Percentiles rank a stretch among this genome's conserved stretches.
phyloP scores from a whole-genome alignment of 1,140 invertebrate species.

The Aleiodes sp. region DNA sequence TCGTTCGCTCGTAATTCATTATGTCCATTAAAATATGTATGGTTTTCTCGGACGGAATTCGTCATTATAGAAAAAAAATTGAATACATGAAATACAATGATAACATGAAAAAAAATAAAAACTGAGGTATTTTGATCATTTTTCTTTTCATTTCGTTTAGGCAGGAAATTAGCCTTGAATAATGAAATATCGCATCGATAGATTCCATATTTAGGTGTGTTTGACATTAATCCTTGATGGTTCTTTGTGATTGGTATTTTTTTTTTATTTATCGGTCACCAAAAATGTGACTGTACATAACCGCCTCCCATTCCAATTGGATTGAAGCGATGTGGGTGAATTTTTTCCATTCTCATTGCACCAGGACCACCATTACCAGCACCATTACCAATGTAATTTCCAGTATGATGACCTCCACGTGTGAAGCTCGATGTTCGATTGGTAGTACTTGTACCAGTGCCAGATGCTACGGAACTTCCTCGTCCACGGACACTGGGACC shows the following conservation, averaged over 20 bases:
- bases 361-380: constrained; percentile 57
- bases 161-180: too few relatives aligned
- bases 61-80: background rate
- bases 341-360: constrained; percentile 65
- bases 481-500: constrained; percentile 48
- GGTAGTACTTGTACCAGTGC: constrained; percentile 16
- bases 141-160: background rate
- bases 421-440: constrained; percentile 42
- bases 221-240: background rate
- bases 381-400: constrained; percentile 51
- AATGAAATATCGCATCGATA: background rate
- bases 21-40: constrained; percentile 4
- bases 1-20: background rate
- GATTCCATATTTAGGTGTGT: background rate
- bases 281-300: constrained; percentile 63
- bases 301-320: constrained; percentile 63
- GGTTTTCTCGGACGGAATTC: background rate
- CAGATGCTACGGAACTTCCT: constrained; percentile 26
- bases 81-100: background rate
- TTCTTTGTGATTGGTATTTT: too few relatives aligned
- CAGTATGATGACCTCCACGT: constrained; percentile 51
- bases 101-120: background rate
- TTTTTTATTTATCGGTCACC: constrained; percentile 51
- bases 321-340: constrained; percentile 64
- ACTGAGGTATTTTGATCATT: background rate